These are phyloP conservation scores for Catagonus wagneri DNA, from an alignment of 2,113 vertebrate species.

Conservation along the genomic window DNA sequence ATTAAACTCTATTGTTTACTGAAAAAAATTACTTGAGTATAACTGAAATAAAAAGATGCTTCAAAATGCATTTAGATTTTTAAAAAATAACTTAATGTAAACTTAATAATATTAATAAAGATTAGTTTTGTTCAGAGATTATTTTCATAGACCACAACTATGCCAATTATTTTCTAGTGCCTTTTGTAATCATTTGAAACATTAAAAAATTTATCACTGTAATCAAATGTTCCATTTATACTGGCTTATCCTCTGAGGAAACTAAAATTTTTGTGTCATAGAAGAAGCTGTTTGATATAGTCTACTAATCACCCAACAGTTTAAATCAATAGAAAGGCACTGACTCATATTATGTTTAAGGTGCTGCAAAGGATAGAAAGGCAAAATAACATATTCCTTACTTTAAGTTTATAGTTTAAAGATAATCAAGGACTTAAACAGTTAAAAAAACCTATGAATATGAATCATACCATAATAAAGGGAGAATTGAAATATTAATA, in stretches of 20 bases:
- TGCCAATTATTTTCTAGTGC: not conserved
- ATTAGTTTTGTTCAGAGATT: not conserved
- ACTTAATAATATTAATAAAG: constrained; percentile 28
- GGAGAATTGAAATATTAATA: not conserved
- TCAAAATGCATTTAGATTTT: not conserved
- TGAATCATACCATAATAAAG: not conserved
- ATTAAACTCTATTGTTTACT: not conserved
- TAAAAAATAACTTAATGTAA: not conserved
- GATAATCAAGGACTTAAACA: not conserved
- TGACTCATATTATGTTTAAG: not conserved
- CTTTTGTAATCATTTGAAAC: not conserved
- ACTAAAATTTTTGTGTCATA: not conserved
- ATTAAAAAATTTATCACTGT: not conserved
- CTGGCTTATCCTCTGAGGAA: not conserved
- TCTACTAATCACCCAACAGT: not conserved
- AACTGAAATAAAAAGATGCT: constrained; percentile 2
- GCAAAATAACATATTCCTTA: not conserved
- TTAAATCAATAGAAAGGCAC: not conserved
- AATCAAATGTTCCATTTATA: constrained; percentile 20
- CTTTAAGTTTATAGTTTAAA: not conserved
- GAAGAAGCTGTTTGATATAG: not conserved
- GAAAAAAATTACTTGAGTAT: not conserved
- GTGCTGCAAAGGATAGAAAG: not conserved
- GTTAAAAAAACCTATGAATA: not conserved
- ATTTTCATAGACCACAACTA: not conserved